phyloP scores from a whole-genome alignment of 2,888 invertebrate species.

The Hirtodrosophila confusa region DNA sequence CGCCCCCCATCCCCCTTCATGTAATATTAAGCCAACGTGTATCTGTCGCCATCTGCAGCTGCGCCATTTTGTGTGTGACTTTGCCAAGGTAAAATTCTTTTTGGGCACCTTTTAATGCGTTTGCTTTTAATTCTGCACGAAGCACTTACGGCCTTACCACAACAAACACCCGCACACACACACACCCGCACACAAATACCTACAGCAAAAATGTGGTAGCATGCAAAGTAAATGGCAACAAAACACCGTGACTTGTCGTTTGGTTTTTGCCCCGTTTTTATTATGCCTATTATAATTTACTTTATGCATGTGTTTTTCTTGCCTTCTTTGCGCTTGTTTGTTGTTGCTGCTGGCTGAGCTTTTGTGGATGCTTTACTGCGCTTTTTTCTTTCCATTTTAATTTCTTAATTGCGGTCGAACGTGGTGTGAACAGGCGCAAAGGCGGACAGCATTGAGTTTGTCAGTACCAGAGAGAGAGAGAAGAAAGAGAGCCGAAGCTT shows the following conservation, averaged over 20 bases:
- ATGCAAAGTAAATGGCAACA: slow-evolving; percentile 70
- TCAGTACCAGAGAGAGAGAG: no score
- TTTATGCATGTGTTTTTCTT: slow-evolving; percentile 65
- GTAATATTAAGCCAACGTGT: slow-evolving; percentile 56
- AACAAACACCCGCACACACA: slow-evolving; percentile 27
- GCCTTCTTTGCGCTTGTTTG: no score
- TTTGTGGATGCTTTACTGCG: slow-evolving; percentile 48
- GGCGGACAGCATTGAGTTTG: not conserved
- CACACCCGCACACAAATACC: not conserved
- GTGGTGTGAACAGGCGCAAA: slow-evolving; percentile 10
- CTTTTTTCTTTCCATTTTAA: slow-evolving; percentile 50
- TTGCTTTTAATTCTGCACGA: slow-evolving; percentile 74
- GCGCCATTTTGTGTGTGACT: slow-evolving; percentile 63
- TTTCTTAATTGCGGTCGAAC: slow-evolving; percentile 69
- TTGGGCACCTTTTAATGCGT: slow-evolving; percentile 78
- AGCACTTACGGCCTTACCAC: slow-evolving; percentile 69
- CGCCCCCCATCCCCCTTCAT: slow-evolving; percentile 27
- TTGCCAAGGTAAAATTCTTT: slow-evolving; percentile 75
- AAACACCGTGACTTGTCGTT: slow-evolving; percentile 68
- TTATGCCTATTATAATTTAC: slow-evolving; percentile 80
- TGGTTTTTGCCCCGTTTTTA: slow-evolving; percentile 68
- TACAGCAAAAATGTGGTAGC: slow-evolving; percentile 23
- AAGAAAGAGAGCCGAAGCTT: not conserved
- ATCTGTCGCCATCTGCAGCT: slow-evolving; percentile 70
- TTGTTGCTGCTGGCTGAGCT: slow-evolving; percentile 28